Base-by-base conservation (phyloP, 2,113 vertebrate species). In the Entosphenus tridentatus region DNA sequence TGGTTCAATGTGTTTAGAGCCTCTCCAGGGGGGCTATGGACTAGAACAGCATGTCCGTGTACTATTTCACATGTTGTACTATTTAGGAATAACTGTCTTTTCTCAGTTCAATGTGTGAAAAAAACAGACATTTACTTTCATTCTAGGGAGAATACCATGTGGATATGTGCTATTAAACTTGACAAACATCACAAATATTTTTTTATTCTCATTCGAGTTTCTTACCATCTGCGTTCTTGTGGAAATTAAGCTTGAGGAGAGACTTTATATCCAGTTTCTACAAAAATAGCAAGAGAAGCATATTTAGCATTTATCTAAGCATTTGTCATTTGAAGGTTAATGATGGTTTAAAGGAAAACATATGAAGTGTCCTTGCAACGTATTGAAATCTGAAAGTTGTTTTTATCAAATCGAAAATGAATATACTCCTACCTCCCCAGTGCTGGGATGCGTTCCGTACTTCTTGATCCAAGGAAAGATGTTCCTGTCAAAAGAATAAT, bases 391-490 rank as follows among this genome's bases (percentile, higher is more conserved):
- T 17, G 17, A 65, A 65, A n/a, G 59, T 65, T n/a, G 59, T 65
- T 14, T 65, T 65, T n/a, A 65, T 14, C 17, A 65, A n/a, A 65
- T n/a, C 59, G 14, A 69, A 56, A 59, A 57, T 71, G 13, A 21
- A 18, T 1, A 73, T 69, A 21, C 68, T 74, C 83, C 76, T 74
- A 95, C 93, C 82, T 95, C 88, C 78, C 93, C 93, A 0, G 83
- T 84, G 79, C 80, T 86, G 3, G 93, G 93, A 71, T 95, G 88
- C 11, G 89, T 98, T 8, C 90, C 88, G 0, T 81, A 98, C 74
- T 85, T 96, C 83, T 96, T 96, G 74, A 98, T 86, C 93, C 93
- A 98, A 1, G 92, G 90, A 71, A 95, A 75, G 13, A 98, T 96
- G 77, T 85, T 96, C 80, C 93, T 98, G 73, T 68, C 78, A 65